Base-by-base conservation (phyloP, 2,797 vertebrate genomes). In the Hybognathus amarus region DNA sequence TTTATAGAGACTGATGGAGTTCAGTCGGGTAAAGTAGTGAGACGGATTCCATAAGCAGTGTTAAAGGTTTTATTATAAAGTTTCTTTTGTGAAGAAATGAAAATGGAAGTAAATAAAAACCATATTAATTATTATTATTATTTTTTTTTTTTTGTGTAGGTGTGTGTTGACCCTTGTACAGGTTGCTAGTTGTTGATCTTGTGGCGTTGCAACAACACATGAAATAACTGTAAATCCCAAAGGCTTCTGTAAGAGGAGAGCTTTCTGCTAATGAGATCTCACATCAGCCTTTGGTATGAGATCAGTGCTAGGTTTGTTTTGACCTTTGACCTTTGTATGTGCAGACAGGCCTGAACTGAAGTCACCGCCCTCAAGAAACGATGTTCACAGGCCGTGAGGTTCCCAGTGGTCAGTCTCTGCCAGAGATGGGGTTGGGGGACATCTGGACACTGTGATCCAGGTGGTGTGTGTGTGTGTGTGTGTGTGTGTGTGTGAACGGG, bases 371-470 rank as follows among this genome's bases (percentile, higher is more conserved):
- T 92, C 84, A 97, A n/a, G n/a, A n/a, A n/a, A 96, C 91, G 78
- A n/a, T 96, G 90, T 94, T 99, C 89, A 99, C 97, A 0, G 88
- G 90, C 82, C 95, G 89, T 18, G 96, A 98, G 88, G 90, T 98
- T 85, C 98, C 98, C 97, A 15, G 82, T 99, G 40, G 85, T 99
- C 59, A 94, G n/a, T 99, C 88, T 95, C 94, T 54, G 93, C 92
- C 84, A 93, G 92, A 84, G 87, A 67, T 68, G 91, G 90, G n/a
- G 96, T 97, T 73, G 94, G 96, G 78, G 97, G 92, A 88, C 94
- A 92, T 89, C 90, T 98, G 24, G 97, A 98, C 85, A 91, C 96
- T 3, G 96, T 96, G 88, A 95, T 99, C n/a, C n/a, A 88, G 97
- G 98, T 99, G 91, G n/a, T n/a, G n/a, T n/a, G n/a, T 89, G 96